Conservation (phyloP, 1,140 invertebrate species). For the Xylocopa sonorina region DNA sequence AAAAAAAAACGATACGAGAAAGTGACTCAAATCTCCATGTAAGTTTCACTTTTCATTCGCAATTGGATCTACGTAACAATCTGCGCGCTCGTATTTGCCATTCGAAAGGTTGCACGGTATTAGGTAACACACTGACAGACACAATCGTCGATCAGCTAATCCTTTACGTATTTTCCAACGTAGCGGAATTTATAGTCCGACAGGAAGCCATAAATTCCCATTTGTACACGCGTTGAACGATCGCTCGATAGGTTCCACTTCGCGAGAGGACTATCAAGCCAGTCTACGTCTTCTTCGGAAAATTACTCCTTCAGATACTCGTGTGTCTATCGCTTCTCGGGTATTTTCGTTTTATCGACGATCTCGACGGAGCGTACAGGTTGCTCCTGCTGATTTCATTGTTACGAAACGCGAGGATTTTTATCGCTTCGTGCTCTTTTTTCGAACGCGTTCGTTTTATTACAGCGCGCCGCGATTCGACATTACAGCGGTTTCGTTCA, state of each 20-base stretch:
- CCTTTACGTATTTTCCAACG: neutral
- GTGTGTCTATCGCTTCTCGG: too few species aligned
- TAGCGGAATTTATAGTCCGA: neutral
- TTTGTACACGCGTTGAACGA: neutral
- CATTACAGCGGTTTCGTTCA: neutral
- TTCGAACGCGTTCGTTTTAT: neutral
- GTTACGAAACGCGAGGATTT: neutral
- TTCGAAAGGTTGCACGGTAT: constrained; percentile 5
- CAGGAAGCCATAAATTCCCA: constrained; percentile 10
- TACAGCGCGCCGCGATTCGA: neutral
- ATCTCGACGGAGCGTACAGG: neutral
- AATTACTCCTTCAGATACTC: constrained; percentile 1
- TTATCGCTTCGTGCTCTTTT: neutral
- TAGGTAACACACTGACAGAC: neutral
- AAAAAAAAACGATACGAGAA: neutral
- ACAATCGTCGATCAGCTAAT: constrained; percentile 7
- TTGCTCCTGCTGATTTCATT: neutral
- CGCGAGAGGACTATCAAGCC: neutral
- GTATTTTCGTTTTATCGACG: constrained; percentile 3
- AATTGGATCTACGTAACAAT: too few species aligned
- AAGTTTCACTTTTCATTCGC: neutral
- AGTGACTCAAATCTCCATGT: neutral
- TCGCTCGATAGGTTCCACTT: constrained; percentile 5
- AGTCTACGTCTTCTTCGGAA: neutral
- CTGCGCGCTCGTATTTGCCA: neutral